Evolutionary conservation across 2,888 invertebrate species (phyloP), one percentile per base, ranked within the genome.

Genomic region (Hemistola chrysoprasaria): DNA sequence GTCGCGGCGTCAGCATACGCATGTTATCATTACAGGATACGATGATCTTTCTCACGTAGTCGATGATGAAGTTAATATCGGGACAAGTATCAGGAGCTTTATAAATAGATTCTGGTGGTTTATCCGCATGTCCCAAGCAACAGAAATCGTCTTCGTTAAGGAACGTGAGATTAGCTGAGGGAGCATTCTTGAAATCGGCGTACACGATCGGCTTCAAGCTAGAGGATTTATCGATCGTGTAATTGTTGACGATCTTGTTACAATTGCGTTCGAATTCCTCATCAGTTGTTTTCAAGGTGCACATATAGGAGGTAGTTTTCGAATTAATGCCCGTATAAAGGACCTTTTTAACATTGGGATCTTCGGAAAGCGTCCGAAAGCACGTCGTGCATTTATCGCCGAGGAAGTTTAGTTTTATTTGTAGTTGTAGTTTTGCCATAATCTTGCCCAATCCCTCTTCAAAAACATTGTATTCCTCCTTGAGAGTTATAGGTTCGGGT

Each of bases 21-120:
- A 88, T 80, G 48, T 86, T 84, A 51, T 88, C 87, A 56, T 88
- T 85, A 56, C 87, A 86, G 2, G 87, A 86, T 7, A 78, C 69
- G 27, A 88, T 80, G 6, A 84, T 80, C 49, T 83, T 85, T 26
- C 82, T 70, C 1, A 87, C 75, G 44, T 88, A 88, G 45, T 88
- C 87, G 28, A 78, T 62, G 34, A 88, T 87, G 39, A 60, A 75
- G 52, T 88, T 68, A 26, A 87, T 69, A 53, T 78, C 78, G 1
- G 85, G 87, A 42, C 78, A 72, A n/a, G 77, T 78, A 56, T 83
- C 79, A 26, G 82, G 83, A 1, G 81, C 43, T 50, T 73, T 79
- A 28, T 82, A 79, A 47, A 71, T 77, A 1, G 76, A 73, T 44
- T 78, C 77, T 5, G 85, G 85, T 28, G 83, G 80, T 52, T 84